Conservation (phyloP, 2,797 vertebrate genomes). For the Tenualosa thibaudeaui region DNA sequence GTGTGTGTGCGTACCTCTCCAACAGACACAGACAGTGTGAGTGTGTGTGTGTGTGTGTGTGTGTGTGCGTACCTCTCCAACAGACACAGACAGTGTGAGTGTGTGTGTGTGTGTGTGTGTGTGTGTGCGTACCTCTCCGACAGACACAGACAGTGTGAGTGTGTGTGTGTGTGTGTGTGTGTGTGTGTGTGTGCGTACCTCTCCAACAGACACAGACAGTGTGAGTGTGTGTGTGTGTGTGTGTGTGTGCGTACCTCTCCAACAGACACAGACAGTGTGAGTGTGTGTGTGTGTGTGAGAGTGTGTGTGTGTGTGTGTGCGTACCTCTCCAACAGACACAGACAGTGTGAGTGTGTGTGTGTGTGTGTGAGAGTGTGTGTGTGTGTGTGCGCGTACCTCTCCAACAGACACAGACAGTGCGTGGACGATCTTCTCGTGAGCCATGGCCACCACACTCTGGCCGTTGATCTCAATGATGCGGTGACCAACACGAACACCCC, state of each 20-base stretch:
- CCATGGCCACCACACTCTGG: constrained; percentile 97
- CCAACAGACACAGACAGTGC: constrained; percentile 93
- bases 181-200: constrained; percentile 36
- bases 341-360: not conserved
- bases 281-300: not conserved
- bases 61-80: not conserved
- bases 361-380: not conserved
- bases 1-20: not conserved
- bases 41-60: not conserved
- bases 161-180: not conserved
- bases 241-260: constrained; percentile 44
- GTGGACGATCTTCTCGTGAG: constrained; percentile 98
- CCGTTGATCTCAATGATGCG: constrained; percentile 98
- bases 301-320: not conserved
- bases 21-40: not conserved
- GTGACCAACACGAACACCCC: constrained; percentile 94
- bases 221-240: not conserved
- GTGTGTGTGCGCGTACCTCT: constrained; percentile 43
- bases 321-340: not conserved
- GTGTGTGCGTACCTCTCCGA: not conserved
- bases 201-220: constrained; percentile 29
- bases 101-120: not conserved
- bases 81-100: not conserved
- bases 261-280: not conserved
- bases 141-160: not conserved